Percentiles rank a stretch among this genome's conserved stretches.
phyloP scores from a whole-genome alignment of 2,113 vertebrate genomes.

The Struthidea cinerea region DNA sequence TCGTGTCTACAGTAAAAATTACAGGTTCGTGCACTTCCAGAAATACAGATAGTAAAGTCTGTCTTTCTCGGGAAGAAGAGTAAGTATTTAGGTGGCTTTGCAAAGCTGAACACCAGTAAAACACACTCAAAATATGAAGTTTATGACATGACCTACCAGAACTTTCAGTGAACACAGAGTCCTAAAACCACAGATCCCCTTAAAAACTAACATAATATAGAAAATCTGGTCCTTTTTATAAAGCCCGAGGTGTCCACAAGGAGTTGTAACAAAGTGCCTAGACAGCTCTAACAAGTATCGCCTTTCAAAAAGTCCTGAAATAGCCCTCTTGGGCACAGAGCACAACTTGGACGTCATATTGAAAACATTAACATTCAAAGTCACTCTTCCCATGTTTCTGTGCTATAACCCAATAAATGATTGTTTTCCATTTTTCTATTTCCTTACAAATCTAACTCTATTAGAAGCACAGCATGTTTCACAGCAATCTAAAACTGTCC shows the following conservation, averaged over 20 bases:
- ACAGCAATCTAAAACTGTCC: background rate
- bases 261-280: background rate
- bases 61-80: background rate
- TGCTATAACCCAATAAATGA: background rate
- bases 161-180: background rate
- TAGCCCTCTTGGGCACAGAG: background rate
- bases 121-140: background rate
- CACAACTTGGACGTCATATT: background rate
- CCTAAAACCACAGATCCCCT: background rate
- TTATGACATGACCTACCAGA: background rate
- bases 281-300: background rate
- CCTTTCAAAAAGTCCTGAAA: background rate
- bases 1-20: background rate
- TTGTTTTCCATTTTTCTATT: slow-evolving; percentile 20
- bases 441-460: slow-evolving; percentile 20
- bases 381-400: background rate
- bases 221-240: background rate
- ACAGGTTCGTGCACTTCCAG: background rate
- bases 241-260: background rate
- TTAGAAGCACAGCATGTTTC: slow-evolving; percentile 19
- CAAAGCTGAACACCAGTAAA: background rate
- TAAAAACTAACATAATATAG: background rate
- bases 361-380: slow-evolving; percentile 27
- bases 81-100: background rate
- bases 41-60: background rate